Evolutionary conservation across 2,888 invertebrate species (phyloP), one percentile per base, ranked within the genome.

Genomic region (Theretra japonica): DNA sequence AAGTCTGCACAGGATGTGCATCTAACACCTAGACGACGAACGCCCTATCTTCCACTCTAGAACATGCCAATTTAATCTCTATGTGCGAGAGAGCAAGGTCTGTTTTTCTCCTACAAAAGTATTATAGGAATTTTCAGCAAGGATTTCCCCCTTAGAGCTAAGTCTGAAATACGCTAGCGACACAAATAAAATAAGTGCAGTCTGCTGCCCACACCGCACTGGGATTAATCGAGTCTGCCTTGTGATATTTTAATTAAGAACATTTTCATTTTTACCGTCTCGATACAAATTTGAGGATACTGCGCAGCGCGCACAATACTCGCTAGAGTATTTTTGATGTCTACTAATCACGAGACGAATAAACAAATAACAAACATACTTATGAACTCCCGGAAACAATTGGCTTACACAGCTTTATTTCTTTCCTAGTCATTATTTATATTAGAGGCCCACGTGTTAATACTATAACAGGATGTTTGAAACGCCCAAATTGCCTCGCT

Each of bases 401-500:
- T 84, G 82, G 82, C 85, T 88, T 83, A 86, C 86, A 75, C 74
- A 77, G 86, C 85, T 84, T 81, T 79, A 84, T 81, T 87, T 90
- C 87, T 89, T 87, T 84, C 83, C 77, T 82, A 84, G 81, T 88
- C 86, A 89, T 89, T 92, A 89, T 94, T 93, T 93, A 92, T 84
- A 84, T 84, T 86, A 88, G 78, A 76, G 74, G 76, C 81, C 86
- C 93, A 92, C 88, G 90, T 93, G 93, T 91, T 90, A 90, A 88
- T 85, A 85, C 81, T 87, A 83, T 79, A 87, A 87, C 93, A 91
- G 94, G 93, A 93, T 93, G 93, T 93, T 93, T 92, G 80, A 88
- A 90, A 88, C 84, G 81, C 83, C 82, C 82, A 84, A 91, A 92
- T 89, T 87, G 83, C 86, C 80, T 76, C 80, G 83, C 85, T 90